Evolutionary conservation across 2,797 vertebrate genomes (phyloP).

Genomic region (Chelmon rostratus): DNA sequence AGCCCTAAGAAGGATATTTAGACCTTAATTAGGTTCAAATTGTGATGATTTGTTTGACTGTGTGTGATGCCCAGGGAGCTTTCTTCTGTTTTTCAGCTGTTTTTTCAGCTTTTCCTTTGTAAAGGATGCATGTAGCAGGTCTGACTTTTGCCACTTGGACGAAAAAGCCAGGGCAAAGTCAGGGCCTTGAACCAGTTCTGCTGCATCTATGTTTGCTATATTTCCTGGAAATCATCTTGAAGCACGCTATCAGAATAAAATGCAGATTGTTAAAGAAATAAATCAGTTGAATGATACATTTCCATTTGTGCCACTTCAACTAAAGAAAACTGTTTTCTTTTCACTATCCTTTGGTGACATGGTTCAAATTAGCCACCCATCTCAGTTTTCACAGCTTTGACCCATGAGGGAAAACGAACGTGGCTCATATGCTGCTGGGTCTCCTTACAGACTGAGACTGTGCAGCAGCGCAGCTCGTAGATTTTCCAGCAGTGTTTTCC

Average conservation of each 20-base stretch:
- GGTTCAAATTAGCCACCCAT: constrained; percentile 1
- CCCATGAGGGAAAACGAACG: not conserved
- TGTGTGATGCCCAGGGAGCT: no score
- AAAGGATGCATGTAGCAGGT: no score
- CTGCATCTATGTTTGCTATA: not conserved
- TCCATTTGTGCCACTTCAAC: not conserved
- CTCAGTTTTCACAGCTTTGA: constrained; percentile 15
- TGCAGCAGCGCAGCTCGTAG: not conserved
- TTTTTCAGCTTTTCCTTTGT: no score
- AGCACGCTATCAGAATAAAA: not conserved
- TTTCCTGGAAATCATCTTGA: not conserved
- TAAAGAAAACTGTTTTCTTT: not conserved
- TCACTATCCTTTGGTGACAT: not conserved
- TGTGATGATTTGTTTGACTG: no score
- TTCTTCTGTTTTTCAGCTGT: no score
- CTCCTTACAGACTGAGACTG: not conserved
- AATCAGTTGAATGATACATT: not conserved
- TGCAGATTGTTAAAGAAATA: not conserved
- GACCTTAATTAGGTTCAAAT: no score
- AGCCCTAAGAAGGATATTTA: no score
- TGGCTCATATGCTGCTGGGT: not conserved
- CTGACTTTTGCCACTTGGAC: no score
- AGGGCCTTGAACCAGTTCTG: not conserved
- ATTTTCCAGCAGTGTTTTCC: constrained; percentile 40
- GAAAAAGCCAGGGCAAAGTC: no score